Conservation (phyloP, 2,113 vertebrate species). For the Chaetura pelagica region DNA sequence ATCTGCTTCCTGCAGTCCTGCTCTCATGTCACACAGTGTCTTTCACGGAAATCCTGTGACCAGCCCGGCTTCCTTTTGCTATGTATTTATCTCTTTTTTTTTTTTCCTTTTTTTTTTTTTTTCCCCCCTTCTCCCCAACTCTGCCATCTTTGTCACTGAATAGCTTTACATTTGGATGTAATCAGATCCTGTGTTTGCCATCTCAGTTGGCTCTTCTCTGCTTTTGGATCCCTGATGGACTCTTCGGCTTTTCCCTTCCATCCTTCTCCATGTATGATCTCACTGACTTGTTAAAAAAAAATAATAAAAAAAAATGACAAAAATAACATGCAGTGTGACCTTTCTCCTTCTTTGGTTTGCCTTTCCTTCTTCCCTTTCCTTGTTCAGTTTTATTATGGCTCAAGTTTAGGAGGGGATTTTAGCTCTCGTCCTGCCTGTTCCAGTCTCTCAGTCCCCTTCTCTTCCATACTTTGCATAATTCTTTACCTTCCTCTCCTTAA, state of each 20-base stretch:
- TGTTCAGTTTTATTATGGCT: neutral
- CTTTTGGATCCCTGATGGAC: neutral
- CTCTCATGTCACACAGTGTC: neutral
- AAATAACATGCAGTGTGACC: neutral
- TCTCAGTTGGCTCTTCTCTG: neutral
- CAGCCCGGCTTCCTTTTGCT: slow-evolving; percentile 40
- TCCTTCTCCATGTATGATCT: neutral
- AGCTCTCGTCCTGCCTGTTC: neutral
- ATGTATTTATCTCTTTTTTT: neutral
- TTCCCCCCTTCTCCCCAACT: neutral
- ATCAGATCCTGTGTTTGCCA: neutral
- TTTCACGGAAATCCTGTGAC: slow-evolving; percentile 53
- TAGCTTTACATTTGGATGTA: neutral
- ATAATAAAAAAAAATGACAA: too few relatives aligned
- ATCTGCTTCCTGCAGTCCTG: slow-evolving; percentile 39
- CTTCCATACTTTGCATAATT: neutral
- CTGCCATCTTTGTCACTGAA: neutral
- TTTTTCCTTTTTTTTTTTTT: too few relatives aligned
- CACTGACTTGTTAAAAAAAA: neutral
- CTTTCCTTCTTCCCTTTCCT: neutral
- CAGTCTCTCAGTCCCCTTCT: neutral
- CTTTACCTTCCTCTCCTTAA: neutral
- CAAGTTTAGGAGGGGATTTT: neutral
- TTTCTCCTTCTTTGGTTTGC: neutral
- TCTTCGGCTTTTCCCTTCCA: neutral